phyloP scores from a whole-genome alignment of 2,113 vertebrate genomes.

The Rhinopomastus cyanomelas region DNA sequence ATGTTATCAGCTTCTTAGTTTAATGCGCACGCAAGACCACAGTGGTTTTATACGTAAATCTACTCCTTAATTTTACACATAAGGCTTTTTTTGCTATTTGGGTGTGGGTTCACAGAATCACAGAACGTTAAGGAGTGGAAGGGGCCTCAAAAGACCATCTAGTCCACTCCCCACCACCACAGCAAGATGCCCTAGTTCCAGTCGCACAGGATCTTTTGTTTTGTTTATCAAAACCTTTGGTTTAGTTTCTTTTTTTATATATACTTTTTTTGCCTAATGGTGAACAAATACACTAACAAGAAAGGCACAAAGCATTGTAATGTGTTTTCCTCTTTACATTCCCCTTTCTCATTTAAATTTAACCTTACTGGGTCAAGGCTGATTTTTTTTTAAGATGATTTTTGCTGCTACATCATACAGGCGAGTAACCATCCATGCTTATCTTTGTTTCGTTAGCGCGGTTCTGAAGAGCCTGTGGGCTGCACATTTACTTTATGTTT shows the following conservation, averaged over 20 bases:
- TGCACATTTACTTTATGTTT: background rate
- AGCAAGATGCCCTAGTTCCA: too few species aligned
- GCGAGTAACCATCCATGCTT: background rate
- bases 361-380: background rate
- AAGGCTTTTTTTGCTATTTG: background rate
- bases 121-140: too few species aligned
- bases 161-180: too few species aligned
- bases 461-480: background rate
- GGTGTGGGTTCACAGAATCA: accelerated
- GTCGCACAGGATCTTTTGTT: too few species aligned
- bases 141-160: too few species aligned
- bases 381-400: background rate
- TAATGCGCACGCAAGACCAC: background rate
- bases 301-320: background rate
- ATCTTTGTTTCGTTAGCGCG: background rate
- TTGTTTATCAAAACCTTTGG: background rate
- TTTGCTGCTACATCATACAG: background rate
- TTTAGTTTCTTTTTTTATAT: background rate
- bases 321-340: background rate
- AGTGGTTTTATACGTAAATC: background rate
- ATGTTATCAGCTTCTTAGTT: background rate
- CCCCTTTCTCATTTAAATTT: background rate
- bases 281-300: background rate
- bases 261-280: background rate
- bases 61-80: background rate